Base-by-base conservation (phyloP, 1,140 invertebrate genomes). In the Dysdera silvatica region DNA sequence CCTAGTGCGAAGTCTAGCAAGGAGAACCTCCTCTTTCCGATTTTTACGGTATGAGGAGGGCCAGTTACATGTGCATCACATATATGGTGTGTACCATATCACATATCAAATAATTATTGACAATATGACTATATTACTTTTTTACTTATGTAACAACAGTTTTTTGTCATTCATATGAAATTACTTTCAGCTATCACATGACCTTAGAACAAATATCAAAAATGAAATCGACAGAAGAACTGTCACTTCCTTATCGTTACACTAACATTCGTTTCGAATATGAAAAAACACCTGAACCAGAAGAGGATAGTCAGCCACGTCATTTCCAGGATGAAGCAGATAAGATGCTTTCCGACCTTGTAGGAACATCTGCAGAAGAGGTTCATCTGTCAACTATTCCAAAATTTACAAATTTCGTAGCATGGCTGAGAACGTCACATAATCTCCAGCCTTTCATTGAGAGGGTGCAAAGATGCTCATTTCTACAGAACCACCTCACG, bases 321-420 rank as follows among this genome's bases (percentile, higher is more conserved):
- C 29, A 49, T 35, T 64, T 67, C 20, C 3, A 37, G 2, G 10
- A 32, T 8, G n/a, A 35, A 24, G 63, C 41, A 6, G 35, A 55
- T 24, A 65, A 59, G 12, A 35, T 65, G 49, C 12, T 65, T 4
- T 43, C 33, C 5, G 56, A 60, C 6, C 33, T 65, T 10, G 51
- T 60, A 7, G 24, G 28, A 23, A 14, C 45, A 16, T 45, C 56
- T 0, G 14, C 3, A 2, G 41, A 60, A 23, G 49, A 65, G 55
- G 48, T 65, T 31, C 35, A 23, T 8, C 49, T 65, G 20, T 26
- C 18, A 2, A 59, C 51, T 7, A 37, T 65, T 18, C 23, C 56
- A n/a, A 40, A 54, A 20, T 60, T 60, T n/a, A 59, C 41, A 24
- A 28, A 60, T 23, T 60, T 65, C 8, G 57, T 65, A 14, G 51